Base-by-base conservation (phyloP, 2,888 invertebrate species). In the Spatulosminthurus flaviceps region DNA sequence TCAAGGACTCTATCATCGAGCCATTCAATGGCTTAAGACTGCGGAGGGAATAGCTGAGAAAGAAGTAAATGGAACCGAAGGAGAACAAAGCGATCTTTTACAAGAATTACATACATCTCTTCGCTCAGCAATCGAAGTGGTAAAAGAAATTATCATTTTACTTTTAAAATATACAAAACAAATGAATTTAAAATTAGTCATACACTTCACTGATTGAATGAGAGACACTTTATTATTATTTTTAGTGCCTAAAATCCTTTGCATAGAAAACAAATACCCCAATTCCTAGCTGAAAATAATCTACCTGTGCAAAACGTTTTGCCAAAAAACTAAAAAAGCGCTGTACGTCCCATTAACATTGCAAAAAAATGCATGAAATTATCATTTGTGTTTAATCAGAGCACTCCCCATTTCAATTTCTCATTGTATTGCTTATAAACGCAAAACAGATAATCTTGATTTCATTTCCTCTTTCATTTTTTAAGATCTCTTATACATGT, bases 1-100 rank as follows among this genome's bases (percentile, higher is more conserved):
- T 43, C 85, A 86, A 72, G 87, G 87, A 26, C 85, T 87, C 64
- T 87, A 87, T 80, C 85, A 87, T 61, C 85, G 86, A 34, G 86
- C 87, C 24, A 84, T 87, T 28, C 86, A 87, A 76, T 87, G 87
- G 87, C 84, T 87, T 29, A 86, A 86, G 79, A 85, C 86, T 19
- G 87, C 87, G 0, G 77, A 87, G 43, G 79, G 75, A n/a, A 81
- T 83, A 19, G 87, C 87, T 0, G 81, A 82, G 21, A 71, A 78
- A 0, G 86, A 87, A 76, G 80, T 81, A 4, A 84, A 86, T 60
- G 79, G 82, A n/a, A 86, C 83, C 1, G 29, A 67, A 21, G 28
- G 74, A 28, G n/a, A 43, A 2, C 67, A 66, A 28, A 71, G 34
- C 41, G 85, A 83, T 42, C 81, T 86, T 1, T 81, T 86, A 0